A percentile compares a stretch with the other conserved stretches of the same genome.
Evolutionary conservation across 2,888 invertebrate species (phyloP).

Genomic region (Pseudoips prasinana): DNA sequence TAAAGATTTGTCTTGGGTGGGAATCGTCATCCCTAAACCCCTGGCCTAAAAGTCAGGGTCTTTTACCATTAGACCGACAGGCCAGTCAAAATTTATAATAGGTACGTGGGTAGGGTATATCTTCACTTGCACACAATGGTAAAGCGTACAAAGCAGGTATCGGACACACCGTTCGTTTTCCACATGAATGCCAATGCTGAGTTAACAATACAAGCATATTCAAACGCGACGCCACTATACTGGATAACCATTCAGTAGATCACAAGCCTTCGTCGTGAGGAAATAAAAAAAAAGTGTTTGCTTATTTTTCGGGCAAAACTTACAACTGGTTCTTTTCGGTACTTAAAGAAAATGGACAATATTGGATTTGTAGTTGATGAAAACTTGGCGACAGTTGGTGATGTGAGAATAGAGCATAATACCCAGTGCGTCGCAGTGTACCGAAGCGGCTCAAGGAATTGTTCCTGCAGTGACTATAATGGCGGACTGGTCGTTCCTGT

Average conservation of each 20-base stretch:
- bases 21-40: too few species aligned
- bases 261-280: background rate
- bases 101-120: too few species aligned
- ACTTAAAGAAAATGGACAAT: conserved; percentile 52
- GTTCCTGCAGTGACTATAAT: conserved; percentile 8
- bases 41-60: too few species aligned
- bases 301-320: too few species aligned
- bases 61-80: too few species aligned
- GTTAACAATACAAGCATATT: conserved; percentile 46
- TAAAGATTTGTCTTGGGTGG: too few species aligned
- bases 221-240: conserved; percentile 28
- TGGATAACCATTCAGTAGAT: conserved; percentile 31
- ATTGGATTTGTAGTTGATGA: conserved; percentile 58
- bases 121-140: too few species aligned
- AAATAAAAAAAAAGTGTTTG: too few species aligned
- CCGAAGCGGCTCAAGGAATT: conserved; percentile 23
- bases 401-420: conserved; percentile 16
- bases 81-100: too few species aligned
- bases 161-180: conserved; percentile 32
- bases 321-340: too few species aligned
- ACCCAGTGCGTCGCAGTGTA: conserved; percentile 30
- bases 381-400: conserved; percentile 32
- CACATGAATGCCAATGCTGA: conserved; percentile 41
- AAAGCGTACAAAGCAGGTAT: conserved; percentile 23
- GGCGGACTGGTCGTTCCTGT: conserved; percentile 30